Percentiles rank a stretch among this genome's conserved stretches.
phyloP scores from a whole-genome alignment of 2,888 invertebrate genomes.

The Eledone cirrhosa region DNA sequence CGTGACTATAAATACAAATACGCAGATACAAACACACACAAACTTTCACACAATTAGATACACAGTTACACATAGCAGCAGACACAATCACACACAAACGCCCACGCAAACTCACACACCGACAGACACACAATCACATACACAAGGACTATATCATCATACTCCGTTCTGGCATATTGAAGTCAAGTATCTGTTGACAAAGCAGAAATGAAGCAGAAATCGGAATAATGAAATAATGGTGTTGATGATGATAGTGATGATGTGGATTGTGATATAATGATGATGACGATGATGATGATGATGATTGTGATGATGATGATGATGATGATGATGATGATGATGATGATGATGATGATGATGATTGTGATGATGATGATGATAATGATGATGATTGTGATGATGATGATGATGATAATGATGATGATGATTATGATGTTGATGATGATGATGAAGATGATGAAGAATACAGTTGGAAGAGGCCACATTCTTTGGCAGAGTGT shows the following conservation, averaged over 20 bases:
- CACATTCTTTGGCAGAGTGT: too few relatives aligned
- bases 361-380: neutral
- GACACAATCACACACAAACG: neutral
- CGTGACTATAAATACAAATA: neutral
- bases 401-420: neutral
- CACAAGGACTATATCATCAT: too few relatives aligned
- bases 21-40: neutral
- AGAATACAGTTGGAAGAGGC: too few relatives aligned
- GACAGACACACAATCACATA: too few relatives aligned
- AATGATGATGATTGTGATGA: neutral
- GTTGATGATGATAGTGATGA: neutral
- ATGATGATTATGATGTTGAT: neutral
- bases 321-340: conserved; percentile 6
- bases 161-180: too few relatives aligned
- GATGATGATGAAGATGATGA: neutral
- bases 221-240: neutral
- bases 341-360: conserved; percentile 6
- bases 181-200: too few relatives aligned
- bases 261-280: neutral
- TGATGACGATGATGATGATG: neutral
- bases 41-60: neutral
- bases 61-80: too few relatives aligned
- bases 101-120: neutral
- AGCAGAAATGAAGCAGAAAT: too few relatives aligned
- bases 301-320: neutral